Evolutionary conservation across 2,888 invertebrate genomes (phyloP).

Genomic region (Caenorhabditis panamensis): DNA sequence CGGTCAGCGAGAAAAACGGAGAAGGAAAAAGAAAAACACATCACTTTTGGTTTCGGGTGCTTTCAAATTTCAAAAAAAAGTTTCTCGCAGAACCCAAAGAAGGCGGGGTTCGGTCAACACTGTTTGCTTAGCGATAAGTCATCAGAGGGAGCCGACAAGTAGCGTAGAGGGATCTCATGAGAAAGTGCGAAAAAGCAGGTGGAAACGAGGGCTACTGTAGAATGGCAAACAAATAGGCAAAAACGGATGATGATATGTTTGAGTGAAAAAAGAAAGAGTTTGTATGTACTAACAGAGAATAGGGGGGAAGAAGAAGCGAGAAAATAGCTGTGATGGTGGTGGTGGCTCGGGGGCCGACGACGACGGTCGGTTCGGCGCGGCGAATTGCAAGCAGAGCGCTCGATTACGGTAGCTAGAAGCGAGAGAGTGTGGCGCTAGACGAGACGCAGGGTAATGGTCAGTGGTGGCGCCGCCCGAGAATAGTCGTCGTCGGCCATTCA

Average conservation of each 20-base stretch:
- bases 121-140: conserved; percentile 16
- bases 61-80: conserved; percentile 8
- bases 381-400: conserved; percentile 25
- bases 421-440: conserved; percentile 15
- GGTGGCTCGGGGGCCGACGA: too few species aligned
- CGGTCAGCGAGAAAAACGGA: conserved; percentile 2
- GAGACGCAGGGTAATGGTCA: conserved; percentile 47
- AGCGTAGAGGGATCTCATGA: background rate
- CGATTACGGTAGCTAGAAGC: conserved; percentile 40
- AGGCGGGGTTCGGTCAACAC: conserved; percentile 21
- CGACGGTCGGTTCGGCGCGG: conserved; percentile 11
- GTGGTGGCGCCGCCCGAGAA: conserved; percentile 52
- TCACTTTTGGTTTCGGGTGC: too few species aligned
- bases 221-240: conserved; percentile 25
- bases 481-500: conserved; percentile 47
- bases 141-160: conserved; percentile 10
- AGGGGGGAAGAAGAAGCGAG: conserved; percentile 36
- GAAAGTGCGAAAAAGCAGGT: background rate
- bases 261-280: background rate
- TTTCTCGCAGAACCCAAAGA: too few species aligned
- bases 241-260: conserved; percentile 2
- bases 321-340: conserved; percentile 45
- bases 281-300: too few species aligned
- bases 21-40: conserved; percentile 1
- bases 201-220: conserved; percentile 26